Conservation (phyloP, 2,797 vertebrate genomes). For the Tangara arthus region DNA sequence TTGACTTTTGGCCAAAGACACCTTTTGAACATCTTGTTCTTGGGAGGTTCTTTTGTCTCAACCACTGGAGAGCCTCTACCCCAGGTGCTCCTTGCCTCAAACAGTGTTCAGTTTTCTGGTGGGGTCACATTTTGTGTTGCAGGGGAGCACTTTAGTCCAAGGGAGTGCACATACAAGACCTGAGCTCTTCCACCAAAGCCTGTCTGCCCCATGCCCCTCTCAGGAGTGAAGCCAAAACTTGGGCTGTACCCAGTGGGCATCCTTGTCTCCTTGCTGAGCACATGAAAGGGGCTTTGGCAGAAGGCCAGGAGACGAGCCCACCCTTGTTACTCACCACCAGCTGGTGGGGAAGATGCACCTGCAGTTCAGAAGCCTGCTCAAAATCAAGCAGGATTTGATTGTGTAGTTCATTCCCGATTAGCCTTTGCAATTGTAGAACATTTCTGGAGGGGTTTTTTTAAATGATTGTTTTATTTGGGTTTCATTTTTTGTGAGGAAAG, state of each 20-base stretch:
- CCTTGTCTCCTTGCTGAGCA: background rate
- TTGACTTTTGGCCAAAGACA: fast-evolving
- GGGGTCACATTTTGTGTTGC: background rate
- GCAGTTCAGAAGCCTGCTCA: background rate
- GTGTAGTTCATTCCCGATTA: background rate
- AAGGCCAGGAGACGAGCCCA: background rate
- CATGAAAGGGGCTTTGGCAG: background rate
- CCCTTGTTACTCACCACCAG: background rate
- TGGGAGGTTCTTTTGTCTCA: background rate
- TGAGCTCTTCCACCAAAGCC: background rate
- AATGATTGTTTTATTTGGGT: background rate
- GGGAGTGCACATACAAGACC: fast-evolving
- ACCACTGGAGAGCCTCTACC: background rate
- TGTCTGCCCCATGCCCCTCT: background rate
- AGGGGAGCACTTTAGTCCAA: background rate
- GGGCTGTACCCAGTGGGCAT: background rate
- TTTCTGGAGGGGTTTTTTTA: fast-evolving
- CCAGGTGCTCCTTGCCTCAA: background rate
- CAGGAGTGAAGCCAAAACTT: background rate
- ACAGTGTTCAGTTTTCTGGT: background rate
- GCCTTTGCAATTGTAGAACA: background rate
- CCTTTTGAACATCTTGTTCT: background rate
- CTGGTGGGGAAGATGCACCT: background rate
- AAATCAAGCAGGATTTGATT: background rate
- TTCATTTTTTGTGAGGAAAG: background rate